phyloP scores from a whole-genome alignment of 2,113 vertebrate genomes.

The Heteronetta atricapilla region DNA sequence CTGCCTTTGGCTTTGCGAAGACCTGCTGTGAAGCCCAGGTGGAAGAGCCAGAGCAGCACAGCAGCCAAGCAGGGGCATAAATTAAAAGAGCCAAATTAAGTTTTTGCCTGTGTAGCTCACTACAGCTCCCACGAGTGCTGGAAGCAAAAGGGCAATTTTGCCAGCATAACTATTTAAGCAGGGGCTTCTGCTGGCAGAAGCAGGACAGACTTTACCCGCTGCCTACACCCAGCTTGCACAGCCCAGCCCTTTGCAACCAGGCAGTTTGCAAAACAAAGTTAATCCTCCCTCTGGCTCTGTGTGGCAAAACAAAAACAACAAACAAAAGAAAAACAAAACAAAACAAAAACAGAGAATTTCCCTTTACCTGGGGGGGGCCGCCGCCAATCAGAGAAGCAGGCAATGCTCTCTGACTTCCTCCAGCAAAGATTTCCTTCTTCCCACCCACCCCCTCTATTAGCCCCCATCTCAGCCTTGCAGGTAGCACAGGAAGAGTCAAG shows the following conservation, averaged over 20 bases:
- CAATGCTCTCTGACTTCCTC: neutral
- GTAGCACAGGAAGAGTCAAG: no score
- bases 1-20: slow-evolving; percentile 14
- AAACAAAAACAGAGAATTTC: neutral
- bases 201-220: neutral
- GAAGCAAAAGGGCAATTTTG: neutral
- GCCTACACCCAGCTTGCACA: neutral
- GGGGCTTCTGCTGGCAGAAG: neutral
- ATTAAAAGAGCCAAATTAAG: neutral
- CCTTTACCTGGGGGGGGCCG: no score
- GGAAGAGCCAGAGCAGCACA: neutral
- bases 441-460: neutral
- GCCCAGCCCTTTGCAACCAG: neutral
- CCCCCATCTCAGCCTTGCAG: neutral
- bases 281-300: neutral
- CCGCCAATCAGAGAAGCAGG: neutral
- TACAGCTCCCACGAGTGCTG: neutral
- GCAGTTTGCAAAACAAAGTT: neutral
- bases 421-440: neutral
- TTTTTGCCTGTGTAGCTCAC: neutral
- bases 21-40: neutral
- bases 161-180: neutral
- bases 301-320: neutral
- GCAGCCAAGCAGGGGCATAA: neutral
- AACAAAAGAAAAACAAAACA: neutral